Conservation (phyloP, 1,140 invertebrate genomes). For the Ceratina australensis region DNA sequence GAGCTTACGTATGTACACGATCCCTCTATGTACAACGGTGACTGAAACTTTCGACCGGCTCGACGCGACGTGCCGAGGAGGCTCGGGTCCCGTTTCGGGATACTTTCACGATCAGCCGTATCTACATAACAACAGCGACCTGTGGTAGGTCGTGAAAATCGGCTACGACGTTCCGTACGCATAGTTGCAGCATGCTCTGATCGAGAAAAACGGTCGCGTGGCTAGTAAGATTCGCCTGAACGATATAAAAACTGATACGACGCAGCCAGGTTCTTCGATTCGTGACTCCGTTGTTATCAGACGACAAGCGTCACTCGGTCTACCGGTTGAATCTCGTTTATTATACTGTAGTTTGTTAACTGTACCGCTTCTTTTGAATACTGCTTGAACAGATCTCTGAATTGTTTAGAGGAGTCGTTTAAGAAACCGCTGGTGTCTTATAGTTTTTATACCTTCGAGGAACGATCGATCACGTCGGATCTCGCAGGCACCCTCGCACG, state of each 20-base stretch:
- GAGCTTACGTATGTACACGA: slow-evolving; percentile 50
- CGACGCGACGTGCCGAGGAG: too few species aligned
- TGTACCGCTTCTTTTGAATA: too few species aligned
- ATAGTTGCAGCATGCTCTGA: not conserved
- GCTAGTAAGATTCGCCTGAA: slow-evolving; percentile 8
- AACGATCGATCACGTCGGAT: slow-evolving; percentile 14
- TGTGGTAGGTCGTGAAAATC: not conserved
- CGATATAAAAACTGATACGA: slow-evolving; percentile 11
- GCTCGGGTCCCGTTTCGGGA: too few species aligned
- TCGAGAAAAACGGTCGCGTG: not conserved
- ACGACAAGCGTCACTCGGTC: too few species aligned
- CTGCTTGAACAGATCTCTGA: too few species aligned
- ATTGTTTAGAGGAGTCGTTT: too few species aligned
- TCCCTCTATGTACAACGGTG: slow-evolving; percentile 47
- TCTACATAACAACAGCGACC: slow-evolving; percentile 11
- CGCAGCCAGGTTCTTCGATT: too few species aligned
- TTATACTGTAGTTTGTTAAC: too few species aligned
- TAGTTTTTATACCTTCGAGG: slow-evolving; percentile 32
- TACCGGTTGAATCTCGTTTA: too few species aligned
- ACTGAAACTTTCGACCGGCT: not conserved
- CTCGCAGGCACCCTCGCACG: slow-evolving; percentile 19
- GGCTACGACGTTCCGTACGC: not conserved
- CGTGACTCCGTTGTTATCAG: too few species aligned
- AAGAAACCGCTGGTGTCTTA: too few species aligned
- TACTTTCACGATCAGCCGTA: slow-evolving; percentile 12